Evolutionary conservation across 37 sponge, comb jelly and placozoan genomes (phyloP), one percentile per base, ranked within the genome.

Genomic region (Oscarella lobularis): DNA sequence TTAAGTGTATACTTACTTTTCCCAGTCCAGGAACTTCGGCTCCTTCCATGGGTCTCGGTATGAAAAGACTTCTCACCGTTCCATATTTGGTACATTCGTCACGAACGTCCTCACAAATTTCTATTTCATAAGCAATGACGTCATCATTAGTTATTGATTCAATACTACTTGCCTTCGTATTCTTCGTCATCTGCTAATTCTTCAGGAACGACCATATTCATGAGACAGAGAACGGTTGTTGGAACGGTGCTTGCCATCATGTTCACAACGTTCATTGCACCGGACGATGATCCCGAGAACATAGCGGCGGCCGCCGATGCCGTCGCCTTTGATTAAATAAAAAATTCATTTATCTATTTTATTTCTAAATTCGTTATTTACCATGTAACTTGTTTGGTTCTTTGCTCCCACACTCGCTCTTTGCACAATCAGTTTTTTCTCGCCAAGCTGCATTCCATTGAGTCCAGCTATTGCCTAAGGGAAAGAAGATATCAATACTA

Each of bases 381-480:
- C 60, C 9, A 27, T 27, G 20, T 48, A 48, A 20, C n/a, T 5
- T 74, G 4, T 35, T 29, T 5, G 6, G 48, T 83, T 78, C 79
- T 88, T 91, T 30, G 95, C 85, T 20, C 95, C 95, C 35, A 94
- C 92, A 73, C 92, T 90, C n/a, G 99, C 99, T 33, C 95, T 37
- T 75, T 98, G 95, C n/a, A 98, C 99, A n/a, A 98, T 80, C 37
- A 98, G 86, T 76, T 98, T 98, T 83, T 98, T 98, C 82, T 98
- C 99, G n/a, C 99, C 99, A 41, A 98, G 78, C 67, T 83, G 85
- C 99, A 98, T 98, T 14, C 89, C 89, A 79, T 98, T 98, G 30
- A 98, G 88, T 0, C 99, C 99, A 38, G 84, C 84, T n/a, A 98
- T 98, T 55, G 99, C 99, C 92, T 98, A 80, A 30, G 34, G 3